Conservation (phyloP, 2,888 invertebrate species). For the Heliconius erato region DNA sequence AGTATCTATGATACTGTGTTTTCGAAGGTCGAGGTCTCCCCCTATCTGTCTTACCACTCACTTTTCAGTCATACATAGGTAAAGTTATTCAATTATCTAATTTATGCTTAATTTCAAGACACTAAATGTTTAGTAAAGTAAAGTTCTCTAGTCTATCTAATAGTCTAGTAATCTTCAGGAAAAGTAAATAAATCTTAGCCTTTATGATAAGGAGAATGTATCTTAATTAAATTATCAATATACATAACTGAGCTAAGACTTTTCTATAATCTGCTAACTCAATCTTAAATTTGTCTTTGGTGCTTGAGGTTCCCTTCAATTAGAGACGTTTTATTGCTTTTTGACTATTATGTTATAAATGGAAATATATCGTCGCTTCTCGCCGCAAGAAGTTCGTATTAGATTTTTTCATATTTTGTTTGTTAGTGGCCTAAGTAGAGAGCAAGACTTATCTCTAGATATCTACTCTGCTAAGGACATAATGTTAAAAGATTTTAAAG, state of each 20-base stretch:
- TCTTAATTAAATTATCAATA: constrained; percentile 23
- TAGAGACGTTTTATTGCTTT: neutral
- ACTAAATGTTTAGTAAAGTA: no score
- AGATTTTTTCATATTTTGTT: neutral
- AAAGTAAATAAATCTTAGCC: neutral
- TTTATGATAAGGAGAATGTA: neutral
- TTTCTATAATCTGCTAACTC: neutral
- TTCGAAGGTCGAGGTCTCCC: no score
- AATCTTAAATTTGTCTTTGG: neutral
- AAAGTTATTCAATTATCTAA: no score
- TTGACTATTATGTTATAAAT: constrained; percentile 10
- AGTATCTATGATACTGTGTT: no score
- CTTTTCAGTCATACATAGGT: no score
- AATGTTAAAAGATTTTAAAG: no score
- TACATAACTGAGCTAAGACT: neutral
- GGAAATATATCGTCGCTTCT: constrained; percentile 1
- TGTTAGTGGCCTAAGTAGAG: neutral
- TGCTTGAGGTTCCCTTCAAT: neutral
- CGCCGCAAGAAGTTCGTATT: constrained; percentile 2
- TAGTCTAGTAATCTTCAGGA: neutral
- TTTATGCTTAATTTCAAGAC: no score
- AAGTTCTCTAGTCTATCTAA: neutral
- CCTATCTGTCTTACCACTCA: no score
- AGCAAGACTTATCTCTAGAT: neutral
- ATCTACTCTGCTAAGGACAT: no score